Evolutionary conservation across 1,140 invertebrate genomes (phyloP).

Genomic region (Delia radicum): DNA sequence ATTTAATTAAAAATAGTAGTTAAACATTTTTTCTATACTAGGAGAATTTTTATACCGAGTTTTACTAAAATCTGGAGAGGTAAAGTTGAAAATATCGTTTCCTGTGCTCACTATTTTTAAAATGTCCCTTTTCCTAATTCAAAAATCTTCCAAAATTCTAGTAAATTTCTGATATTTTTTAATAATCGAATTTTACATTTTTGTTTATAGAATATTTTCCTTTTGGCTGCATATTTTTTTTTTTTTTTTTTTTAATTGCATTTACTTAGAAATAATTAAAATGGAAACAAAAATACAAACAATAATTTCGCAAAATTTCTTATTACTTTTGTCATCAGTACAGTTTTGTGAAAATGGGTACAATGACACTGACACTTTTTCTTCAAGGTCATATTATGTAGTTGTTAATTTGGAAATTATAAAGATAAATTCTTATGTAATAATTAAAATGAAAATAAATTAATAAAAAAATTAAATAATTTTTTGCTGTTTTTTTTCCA

Average conservation of each 20-base stretch:
- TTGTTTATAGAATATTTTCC: no score
- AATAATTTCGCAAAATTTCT: neutral
- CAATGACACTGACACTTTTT: slow-evolving; percentile 4
- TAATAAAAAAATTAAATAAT: neutral
- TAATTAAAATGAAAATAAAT: neutral
- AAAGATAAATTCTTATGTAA: neutral
- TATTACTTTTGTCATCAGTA: neutral
- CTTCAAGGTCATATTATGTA: slow-evolving; percentile 3
- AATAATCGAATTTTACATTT: neutral
- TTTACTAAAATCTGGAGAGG: no score
- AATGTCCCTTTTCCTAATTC: no score
- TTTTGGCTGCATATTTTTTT: neutral
- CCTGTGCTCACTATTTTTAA: no score
- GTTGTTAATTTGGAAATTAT: no score
- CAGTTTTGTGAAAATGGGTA: neutral
- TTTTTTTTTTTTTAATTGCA: neutral
- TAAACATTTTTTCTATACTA: no score
- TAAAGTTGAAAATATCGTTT: no score
- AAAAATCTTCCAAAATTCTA: no score
- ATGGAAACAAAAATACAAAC: neutral
- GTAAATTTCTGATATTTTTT: no score
- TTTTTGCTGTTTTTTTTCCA: neutral
- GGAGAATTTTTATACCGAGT: no score
- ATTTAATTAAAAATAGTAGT: no score
- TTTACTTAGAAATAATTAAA: neutral